Base-by-base conservation (phyloP, 1,140 invertebrate species). In the Pseudomyrmex cubaensis region DNA sequence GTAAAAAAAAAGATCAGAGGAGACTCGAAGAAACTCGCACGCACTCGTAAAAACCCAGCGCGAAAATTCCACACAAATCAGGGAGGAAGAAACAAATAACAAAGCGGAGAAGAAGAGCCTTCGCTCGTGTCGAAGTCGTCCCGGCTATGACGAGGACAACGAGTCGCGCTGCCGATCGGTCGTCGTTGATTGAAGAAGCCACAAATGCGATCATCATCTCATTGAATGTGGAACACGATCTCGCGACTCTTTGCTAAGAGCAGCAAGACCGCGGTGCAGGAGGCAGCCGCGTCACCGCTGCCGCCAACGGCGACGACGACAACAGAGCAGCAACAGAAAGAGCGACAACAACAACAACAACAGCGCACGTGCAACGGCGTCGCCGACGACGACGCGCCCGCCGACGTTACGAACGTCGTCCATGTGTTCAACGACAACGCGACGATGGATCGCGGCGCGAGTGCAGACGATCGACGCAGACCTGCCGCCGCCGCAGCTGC, bases 151-250 rank as follows among this genome's bases (percentile, higher is more conserved):
- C 85, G 86, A 90, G 89, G 69, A 89, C 87, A 76, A 85, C 84
- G 73, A 88, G 80, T 82, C 48, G 82, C 84, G 66, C 20, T 82
- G 66, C n/a, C 25, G 69, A 83, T 69, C 78, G 67, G 56, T 83
- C 20, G 64, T 77, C 56, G 56, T 80, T 72, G 66, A 80, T 70
- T 80, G 66, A 72, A 35, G 35, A 35, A 70, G 66, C 66, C 35
- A 25, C 62, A 63, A 22, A 63, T 72, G 48, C 66, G 56, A 62
- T 74, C 70, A 67, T 77, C 62, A 77, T 62, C 63, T 66, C 85
- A 35, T 93, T 94, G 94, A 94, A 94, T 94, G 93, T 94, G 93
- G 93, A 93, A 89, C 92, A 89, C 91, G 86, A 93, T 94, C 87
- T 93, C 93, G 85, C 93, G 93, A 67, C 77, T 94, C 73, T 94